Percentiles rank a stretch among this genome's conserved stretches.
Conservation (phyloP, 2,888 invertebrate genomes). For the Chymomyza fuscimana region DNA sequence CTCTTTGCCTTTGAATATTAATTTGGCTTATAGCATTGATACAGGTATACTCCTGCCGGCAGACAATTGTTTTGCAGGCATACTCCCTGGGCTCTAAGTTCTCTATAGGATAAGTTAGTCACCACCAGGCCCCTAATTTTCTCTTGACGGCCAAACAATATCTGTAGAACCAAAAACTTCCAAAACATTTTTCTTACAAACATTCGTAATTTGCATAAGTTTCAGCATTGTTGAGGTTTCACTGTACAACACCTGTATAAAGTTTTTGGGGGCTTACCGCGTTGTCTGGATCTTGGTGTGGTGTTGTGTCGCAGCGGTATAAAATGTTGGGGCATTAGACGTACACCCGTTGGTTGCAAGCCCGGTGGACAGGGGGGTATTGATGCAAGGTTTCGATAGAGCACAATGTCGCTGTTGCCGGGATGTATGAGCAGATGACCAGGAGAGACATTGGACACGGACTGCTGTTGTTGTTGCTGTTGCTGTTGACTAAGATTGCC, state of each 20-base stretch:
- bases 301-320: constrained; percentile 67
- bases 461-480: constrained; percentile 18
- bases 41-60: too few species aligned
- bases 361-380: constrained; percentile 78
- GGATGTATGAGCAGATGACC: constrained; percentile 74
- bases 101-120: too few species aligned
- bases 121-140: too few species aligned
- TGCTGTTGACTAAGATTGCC: constrained; percentile 42
- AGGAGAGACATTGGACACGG: constrained; percentile 30
- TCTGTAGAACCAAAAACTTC: too few species aligned
- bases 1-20: too few species aligned
- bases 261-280: constrained; percentile 67
- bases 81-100: too few species aligned
- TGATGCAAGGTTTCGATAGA: constrained; percentile 75
- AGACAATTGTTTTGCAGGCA: too few species aligned
- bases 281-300: constrained; percentile 70
- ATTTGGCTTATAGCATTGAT: too few species aligned
- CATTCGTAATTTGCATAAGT: background rate
- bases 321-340: constrained; percentile 75
- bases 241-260: background rate
- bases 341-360: constrained; percentile 50
- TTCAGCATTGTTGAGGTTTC: background rate
- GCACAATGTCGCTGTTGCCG: constrained; percentile 77
- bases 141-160: too few species aligned
- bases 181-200: too few species aligned